phyloP scores from a whole-genome alignment of 2,113 vertebrate species.

The Tautogolabrus adspersus region DNA sequence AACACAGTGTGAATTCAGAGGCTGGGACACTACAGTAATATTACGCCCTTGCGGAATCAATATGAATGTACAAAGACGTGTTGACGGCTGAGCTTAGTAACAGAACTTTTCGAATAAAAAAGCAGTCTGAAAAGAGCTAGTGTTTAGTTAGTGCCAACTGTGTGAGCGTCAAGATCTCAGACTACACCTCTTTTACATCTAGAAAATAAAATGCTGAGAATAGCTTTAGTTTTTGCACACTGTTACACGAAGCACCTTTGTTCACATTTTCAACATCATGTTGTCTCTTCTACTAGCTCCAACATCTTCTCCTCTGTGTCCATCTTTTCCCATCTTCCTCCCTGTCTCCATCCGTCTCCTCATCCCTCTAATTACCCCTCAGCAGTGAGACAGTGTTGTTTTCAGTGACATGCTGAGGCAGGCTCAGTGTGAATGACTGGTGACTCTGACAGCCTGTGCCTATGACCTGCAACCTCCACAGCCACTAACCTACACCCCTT shows the following conservation, averaged over 20 bases:
- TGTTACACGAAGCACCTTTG: constrained; percentile 5
- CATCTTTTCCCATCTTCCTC: constrained; percentile 14
- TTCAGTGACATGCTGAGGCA: constrained; percentile 55
- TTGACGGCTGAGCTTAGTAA: too few species aligned
- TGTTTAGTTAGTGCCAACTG: not conserved
- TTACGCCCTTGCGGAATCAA: too few species aligned
- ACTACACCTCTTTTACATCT: not conserved
- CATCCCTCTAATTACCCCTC: constrained; percentile 69
- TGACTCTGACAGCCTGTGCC: constrained; percentile 66
- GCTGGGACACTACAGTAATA: too few species aligned
- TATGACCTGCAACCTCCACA: constrained; percentile 21
- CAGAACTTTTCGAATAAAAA: too few species aligned
- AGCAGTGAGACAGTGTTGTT: constrained; percentile 53
- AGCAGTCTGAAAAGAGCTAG: too few species aligned
- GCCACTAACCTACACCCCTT: constrained; percentile 15
- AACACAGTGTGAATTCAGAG: too few species aligned
- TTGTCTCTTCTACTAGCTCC: constrained; percentile 8
- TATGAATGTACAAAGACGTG: too few species aligned
- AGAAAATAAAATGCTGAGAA: not conserved
- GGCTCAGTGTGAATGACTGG: constrained; percentile 39
- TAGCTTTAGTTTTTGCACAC: constrained; percentile 12
- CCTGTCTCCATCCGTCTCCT: constrained; percentile 23
- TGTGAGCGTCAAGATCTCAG: not conserved
- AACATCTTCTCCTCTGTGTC: constrained; percentile 19
- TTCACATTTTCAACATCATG: not conserved